Conservation (phyloP, 2,888 invertebrate genomes). For the Zygaena filipendulae region DNA sequence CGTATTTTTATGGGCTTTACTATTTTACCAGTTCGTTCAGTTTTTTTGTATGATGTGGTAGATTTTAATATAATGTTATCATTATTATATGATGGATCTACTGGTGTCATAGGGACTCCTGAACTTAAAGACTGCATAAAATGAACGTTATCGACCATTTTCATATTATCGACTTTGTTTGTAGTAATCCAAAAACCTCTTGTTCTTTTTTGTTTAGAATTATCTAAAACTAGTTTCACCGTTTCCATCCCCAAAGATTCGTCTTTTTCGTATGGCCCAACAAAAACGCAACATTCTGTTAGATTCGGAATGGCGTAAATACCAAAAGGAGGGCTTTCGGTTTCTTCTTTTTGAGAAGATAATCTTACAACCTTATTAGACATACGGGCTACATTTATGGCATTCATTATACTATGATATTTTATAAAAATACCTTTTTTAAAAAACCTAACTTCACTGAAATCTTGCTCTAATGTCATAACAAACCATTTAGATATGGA, state of each 20-base stretch:
- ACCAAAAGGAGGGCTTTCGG: slow-evolving; percentile 40
- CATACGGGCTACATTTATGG: slow-evolving; percentile 53
- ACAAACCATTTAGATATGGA: slow-evolving; percentile 72
- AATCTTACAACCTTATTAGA: slow-evolving; percentile 58
- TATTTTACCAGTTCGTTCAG: slow-evolving; percentile 18
- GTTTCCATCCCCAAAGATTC: slow-evolving; percentile 50
- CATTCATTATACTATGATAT: slow-evolving; percentile 54
- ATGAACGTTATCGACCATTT: slow-evolving; percentile 46
- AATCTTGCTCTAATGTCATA: slow-evolving; percentile 63
- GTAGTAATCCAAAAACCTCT: slow-evolving; percentile 52
- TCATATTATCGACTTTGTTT: slow-evolving; percentile 42
- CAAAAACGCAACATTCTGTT: slow-evolving; percentile 40
- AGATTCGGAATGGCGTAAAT: slow-evolving; percentile 49
- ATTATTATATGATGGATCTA: neutral
- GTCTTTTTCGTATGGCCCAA: slow-evolving; percentile 50
- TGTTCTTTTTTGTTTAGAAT: slow-evolving; percentile 25
- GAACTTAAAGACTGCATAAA: slow-evolving; percentile 28
- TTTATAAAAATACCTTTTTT: slow-evolving; percentile 63
- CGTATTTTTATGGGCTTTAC: slow-evolving; percentile 49
- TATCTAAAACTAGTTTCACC: slow-evolving; percentile 27
- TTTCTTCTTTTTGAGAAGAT: slow-evolving; percentile 34
- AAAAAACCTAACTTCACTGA: slow-evolving; percentile 59
- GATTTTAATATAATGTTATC: slow-evolving; percentile 5
- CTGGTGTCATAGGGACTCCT: slow-evolving; percentile 2
- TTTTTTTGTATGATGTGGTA: slow-evolving; percentile 1